A percentile compares a stretch with the other conserved stretches of the same genome.
Evolutionary conservation across 2,113 vertebrate genomes (phyloP).

Genomic region (Jaculus jaculus): DNA sequence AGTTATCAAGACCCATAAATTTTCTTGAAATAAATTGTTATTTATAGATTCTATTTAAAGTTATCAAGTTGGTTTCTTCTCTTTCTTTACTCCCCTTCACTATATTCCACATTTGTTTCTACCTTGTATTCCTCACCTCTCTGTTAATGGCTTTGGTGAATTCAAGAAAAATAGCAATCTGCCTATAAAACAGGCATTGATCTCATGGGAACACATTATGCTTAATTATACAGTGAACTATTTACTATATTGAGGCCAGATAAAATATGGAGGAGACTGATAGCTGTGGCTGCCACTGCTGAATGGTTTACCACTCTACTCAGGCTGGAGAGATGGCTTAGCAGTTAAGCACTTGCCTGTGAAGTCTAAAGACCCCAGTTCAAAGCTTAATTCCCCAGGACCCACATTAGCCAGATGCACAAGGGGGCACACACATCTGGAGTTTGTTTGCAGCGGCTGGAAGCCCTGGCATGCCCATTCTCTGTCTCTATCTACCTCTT

Average conservation of each 20-base stretch:
- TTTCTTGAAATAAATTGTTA: not conserved
- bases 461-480: too few relatives aligned
- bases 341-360: too few relatives aligned
- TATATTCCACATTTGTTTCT: not conserved
- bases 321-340: too few relatives aligned
- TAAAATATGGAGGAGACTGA: too few relatives aligned
- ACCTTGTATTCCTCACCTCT: not conserved
- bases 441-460: too few relatives aligned
- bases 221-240: not conserved
- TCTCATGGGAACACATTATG: not conserved
- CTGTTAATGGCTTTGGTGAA: not conserved
- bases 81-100: not conserved
- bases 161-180: not conserved
- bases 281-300: not conserved
- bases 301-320: not conserved
- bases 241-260: too few relatives aligned
- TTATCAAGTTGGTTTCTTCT: not conserved
- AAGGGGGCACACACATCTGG: too few relatives aligned
- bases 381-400: too few relatives aligned
- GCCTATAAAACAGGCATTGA: not conserved
- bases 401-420: too few relatives aligned
- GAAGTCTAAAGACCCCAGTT: too few relatives aligned
- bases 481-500: too few relatives aligned
- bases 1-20: conserved; percentile 17
- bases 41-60: not conserved